phyloP scores from a whole-genome alignment of 2,113 vertebrate genomes.

The Micronisus gabar region DNA sequence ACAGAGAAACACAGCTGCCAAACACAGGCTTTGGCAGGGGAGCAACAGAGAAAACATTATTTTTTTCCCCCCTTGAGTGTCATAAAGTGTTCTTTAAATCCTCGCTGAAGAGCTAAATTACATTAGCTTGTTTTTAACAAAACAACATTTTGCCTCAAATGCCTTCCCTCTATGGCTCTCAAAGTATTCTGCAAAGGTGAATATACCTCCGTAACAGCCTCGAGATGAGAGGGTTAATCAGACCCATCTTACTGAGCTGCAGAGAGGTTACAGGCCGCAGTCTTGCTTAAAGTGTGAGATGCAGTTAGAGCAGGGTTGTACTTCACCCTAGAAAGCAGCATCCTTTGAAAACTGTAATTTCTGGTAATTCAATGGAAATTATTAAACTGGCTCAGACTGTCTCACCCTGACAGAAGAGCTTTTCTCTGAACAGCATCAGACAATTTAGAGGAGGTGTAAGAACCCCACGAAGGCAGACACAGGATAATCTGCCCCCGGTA shows the following conservation, averaged over 20 bases:
- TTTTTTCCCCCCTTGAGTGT: neutral
- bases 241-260: neutral
- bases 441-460: constrained; percentile 57
- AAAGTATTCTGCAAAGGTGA: neutral
- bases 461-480: constrained; percentile 50
- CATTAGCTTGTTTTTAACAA: neutral
- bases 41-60: neutral
- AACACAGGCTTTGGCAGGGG: neutral
- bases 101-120: neutral
- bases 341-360: constrained; percentile 53
- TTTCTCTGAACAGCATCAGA: constrained; percentile 52
- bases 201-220: neutral
- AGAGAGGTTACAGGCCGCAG: neutral
- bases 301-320: neutral
- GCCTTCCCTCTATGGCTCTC: neutral
- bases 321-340: constrained; percentile 24
- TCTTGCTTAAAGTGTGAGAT: neutral
- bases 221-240: neutral
- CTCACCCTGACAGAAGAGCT: constrained; percentile 41
- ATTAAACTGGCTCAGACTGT: constrained; percentile 34
- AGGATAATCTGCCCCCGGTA: constrained; percentile 55
- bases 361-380: constrained; percentile 54
- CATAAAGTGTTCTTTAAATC: constrained; percentile 22
- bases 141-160: neutral
- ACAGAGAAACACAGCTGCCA: constrained; percentile 16